Conservation (phyloP, 2,888 invertebrate species). For the Pharmacophagus antenor region DNA sequence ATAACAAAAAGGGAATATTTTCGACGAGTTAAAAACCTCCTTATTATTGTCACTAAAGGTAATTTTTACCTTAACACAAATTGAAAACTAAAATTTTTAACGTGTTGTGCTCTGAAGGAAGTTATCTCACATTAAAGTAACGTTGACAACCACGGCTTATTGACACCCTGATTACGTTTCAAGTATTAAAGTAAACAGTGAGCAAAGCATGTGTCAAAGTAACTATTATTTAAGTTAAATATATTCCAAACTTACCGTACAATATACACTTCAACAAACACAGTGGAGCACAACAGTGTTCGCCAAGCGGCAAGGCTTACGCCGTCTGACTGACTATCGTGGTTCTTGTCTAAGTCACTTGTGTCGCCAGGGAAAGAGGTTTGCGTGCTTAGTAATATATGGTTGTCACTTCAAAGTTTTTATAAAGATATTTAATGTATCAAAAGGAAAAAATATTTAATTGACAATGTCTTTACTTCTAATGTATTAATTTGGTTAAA, state of each 20-base stretch:
- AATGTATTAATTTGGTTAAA: no score
- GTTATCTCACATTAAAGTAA: background rate
- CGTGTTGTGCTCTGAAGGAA: no score
- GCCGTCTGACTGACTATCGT: conserved; percentile 25
- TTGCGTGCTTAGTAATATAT: conserved; percentile 20
- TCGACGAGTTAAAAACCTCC: no score
- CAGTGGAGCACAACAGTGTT: conserved; percentile 19
- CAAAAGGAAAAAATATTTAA: no score
- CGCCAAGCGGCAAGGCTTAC: conserved; percentile 14
- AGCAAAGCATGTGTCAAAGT: background rate
- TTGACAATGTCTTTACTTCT: no score
- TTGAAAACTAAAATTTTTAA: no score
- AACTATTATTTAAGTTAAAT: background rate
- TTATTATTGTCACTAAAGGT: no score
- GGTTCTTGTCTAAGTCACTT: conserved; percentile 25
- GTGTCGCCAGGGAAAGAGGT: conserved; percentile 21
- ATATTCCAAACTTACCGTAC: conserved; percentile 18
- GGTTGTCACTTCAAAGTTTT: conserved; percentile 9
- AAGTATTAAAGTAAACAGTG: conserved; percentile 1
- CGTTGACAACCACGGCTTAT: background rate
- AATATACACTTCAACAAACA: conserved; percentile 11
- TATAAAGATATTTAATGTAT: background rate
- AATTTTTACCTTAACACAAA: no score
- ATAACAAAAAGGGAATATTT: no score
- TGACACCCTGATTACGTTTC: background rate